phyloP scores from a whole-genome alignment of 2,888 invertebrate species.

The Autographa gamma region DNA sequence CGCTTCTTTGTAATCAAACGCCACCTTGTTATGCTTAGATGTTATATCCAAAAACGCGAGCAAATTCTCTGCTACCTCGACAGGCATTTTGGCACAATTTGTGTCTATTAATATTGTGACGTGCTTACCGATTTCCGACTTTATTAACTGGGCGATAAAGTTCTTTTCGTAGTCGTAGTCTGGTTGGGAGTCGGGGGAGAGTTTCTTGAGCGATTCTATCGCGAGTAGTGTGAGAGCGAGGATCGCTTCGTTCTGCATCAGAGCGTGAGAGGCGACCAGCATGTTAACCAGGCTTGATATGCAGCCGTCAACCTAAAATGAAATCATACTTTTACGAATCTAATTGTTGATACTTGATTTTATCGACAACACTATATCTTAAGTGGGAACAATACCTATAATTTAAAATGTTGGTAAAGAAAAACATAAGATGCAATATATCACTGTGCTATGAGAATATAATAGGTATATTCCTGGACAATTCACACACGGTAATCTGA shows the following conservation, averaged over 20 bases:
- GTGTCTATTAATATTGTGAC: conserved; percentile 84
- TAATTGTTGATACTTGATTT: neutral
- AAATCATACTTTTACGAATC: neutral
- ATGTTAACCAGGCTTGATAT: conserved; percentile 94
- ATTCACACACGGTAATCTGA: too few species aligned
- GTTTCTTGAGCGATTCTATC: conserved; percentile 70
- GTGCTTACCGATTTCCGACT: conserved; percentile 87
- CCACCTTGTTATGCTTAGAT: conserved; percentile 74
- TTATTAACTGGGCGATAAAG: conserved; percentile 78
- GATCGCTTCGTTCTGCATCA: conserved; percentile 96
- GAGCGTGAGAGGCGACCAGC: conserved; percentile 94
- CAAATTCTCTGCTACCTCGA: conserved; percentile 86
- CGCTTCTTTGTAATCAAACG: conserved; percentile 75
- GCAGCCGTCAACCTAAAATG: conserved; percentile 90
- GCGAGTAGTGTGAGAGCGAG: conserved; percentile 91
- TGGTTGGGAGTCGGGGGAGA: conserved; percentile 56
- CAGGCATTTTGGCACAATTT: conserved; percentile 83
- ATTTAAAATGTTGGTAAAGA: too few species aligned
- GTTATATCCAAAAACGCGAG: conserved; percentile 84
- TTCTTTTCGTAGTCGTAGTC: conserved; percentile 70
- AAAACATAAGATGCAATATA: too few species aligned
- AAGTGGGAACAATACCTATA: too few species aligned
- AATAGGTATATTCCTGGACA: too few species aligned
- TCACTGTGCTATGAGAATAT: too few species aligned
- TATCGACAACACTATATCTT: too few species aligned